Evolutionary conservation across 2,888 invertebrate genomes (phyloP).

Genomic region (Cheilosia scutellata): DNA sequence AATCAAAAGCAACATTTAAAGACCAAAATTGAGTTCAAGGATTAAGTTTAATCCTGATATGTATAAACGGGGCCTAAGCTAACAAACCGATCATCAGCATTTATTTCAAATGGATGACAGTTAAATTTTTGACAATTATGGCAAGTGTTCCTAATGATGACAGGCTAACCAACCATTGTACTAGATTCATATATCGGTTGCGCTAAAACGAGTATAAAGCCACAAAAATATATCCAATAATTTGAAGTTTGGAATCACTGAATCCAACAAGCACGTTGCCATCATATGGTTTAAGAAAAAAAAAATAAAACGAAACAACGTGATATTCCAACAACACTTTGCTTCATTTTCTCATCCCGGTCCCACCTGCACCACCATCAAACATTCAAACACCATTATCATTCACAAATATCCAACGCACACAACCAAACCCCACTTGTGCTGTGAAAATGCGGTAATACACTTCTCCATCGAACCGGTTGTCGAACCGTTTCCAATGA

Average conservation of each 20-base stretch:
- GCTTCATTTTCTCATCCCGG: constrained; percentile 16
- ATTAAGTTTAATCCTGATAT: too few species aligned
- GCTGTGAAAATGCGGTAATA: constrained; percentile 47
- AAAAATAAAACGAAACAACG: constrained; percentile 29
- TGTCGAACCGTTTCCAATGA: constrained; percentile 55
- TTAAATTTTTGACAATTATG: too few species aligned
- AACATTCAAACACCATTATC: background rate
- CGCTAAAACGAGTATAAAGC: background rate
- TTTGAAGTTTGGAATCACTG: constrained; percentile 31
- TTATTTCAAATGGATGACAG: too few species aligned
- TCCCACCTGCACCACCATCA: constrained; percentile 17
- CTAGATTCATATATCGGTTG: background rate
- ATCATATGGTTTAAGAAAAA: constrained; percentile 19
- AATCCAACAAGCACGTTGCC: constrained; percentile 20
- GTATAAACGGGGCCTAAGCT: too few species aligned
- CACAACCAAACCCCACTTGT: background rate
- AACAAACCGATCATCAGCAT: too few species aligned
- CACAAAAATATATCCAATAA: background rate
- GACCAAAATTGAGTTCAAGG: too few species aligned
- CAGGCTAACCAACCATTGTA: background rate
- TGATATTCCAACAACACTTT: constrained; percentile 17
- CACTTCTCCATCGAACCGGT: constrained; percentile 37
- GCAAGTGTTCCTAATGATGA: too few species aligned
- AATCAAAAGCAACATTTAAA: too few species aligned
- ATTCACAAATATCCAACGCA: background rate